Evolutionary conservation across 2,888 invertebrate species (phyloP).

Genomic region (Rhabditoides inermis): DNA sequence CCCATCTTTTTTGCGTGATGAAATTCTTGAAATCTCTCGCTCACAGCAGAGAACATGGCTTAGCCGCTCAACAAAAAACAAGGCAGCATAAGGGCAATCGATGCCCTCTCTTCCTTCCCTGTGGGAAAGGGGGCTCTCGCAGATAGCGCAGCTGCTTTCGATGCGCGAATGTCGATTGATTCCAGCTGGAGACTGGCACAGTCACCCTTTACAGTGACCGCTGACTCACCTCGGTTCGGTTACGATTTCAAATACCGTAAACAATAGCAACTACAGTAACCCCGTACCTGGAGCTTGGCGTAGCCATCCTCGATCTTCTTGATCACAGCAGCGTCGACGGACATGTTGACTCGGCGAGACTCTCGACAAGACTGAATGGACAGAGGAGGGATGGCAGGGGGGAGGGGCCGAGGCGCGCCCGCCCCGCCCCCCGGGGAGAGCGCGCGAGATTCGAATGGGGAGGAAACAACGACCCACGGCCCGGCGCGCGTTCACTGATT

Average conservation of each 20-base stretch:
- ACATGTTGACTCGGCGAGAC: slow-evolving; percentile 16
- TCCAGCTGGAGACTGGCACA: slow-evolving; percentile 13
- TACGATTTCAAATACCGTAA: not conserved
- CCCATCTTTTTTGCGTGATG: too few species aligned
- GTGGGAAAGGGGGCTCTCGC: too few species aligned
- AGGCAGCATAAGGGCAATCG: too few species aligned
- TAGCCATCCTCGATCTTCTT: slow-evolving; percentile 46
- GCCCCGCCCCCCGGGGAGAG: not conserved
- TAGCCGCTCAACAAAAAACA: too few species aligned
- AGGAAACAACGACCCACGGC: slow-evolving; percentile 2
- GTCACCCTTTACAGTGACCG: slow-evolving; percentile 15
- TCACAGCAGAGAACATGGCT: too few species aligned
- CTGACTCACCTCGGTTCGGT: not conserved
- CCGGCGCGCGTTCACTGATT: slow-evolving; percentile 9
- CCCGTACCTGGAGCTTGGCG: slow-evolving; percentile 43
- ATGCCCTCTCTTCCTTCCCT: too few species aligned
- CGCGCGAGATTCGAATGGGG: slow-evolving; percentile 3
- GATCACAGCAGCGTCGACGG: slow-evolving; percentile 24
- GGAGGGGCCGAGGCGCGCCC: slow-evolving; percentile 7
- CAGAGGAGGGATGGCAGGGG: slow-evolving; percentile 11
- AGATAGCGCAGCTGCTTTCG: too few species aligned
- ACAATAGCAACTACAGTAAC: not conserved
- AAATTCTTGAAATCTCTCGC: too few species aligned
- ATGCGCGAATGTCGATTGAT: too few species aligned
- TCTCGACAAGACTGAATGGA: slow-evolving; percentile 16